phyloP scores from a whole-genome alignment of 2,113 vertebrate species.

The Odontesthes bonariensis region DNA sequence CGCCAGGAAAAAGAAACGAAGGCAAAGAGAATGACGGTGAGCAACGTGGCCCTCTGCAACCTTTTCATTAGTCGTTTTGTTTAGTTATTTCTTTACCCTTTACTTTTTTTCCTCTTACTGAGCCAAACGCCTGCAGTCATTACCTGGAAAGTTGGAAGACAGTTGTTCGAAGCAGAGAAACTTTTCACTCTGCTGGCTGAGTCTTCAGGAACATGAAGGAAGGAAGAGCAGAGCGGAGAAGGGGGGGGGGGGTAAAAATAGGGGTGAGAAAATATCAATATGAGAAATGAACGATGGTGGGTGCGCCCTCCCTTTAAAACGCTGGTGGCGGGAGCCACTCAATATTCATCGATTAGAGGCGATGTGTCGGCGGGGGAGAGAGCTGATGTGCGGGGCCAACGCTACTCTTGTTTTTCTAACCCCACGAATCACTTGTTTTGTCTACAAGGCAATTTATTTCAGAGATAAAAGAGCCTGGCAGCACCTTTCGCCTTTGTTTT shows the following conservation, averaged over 20 bases:
- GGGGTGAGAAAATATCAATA: constrained; percentile 72
- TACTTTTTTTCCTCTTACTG: no score
- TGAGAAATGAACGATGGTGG: constrained; percentile 69
- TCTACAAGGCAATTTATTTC: constrained; percentile 78
- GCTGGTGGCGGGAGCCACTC: constrained; percentile 72
- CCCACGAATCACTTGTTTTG: constrained; percentile 69
- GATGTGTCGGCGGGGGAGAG: constrained; percentile 50
- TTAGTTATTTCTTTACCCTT: no score
- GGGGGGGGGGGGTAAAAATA: constrained; percentile 39
- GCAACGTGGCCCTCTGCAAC: constrained; percentile 40
- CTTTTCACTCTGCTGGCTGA: no score
- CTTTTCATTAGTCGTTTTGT: constrained; percentile 32
- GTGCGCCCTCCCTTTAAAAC: constrained; percentile 56
- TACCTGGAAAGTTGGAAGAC: constrained; percentile 54
- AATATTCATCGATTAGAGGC: constrained; percentile 77
- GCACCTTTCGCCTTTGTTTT: constrained; percentile 46
- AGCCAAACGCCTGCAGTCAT: constrained; percentile 59
- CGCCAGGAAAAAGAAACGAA: constrained; percentile 33
- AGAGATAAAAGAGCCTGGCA: constrained; percentile 66
- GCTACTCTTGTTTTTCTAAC: constrained; percentile 66
- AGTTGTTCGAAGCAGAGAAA: constrained; percentile 5
- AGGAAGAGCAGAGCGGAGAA: constrained; percentile 52
- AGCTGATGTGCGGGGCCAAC: constrained; percentile 36
- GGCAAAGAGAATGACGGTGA: constrained; percentile 39
- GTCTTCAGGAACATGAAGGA: no score